Conservation (phyloP, 2,113 vertebrate genomes). For the Zeus faber region DNA sequence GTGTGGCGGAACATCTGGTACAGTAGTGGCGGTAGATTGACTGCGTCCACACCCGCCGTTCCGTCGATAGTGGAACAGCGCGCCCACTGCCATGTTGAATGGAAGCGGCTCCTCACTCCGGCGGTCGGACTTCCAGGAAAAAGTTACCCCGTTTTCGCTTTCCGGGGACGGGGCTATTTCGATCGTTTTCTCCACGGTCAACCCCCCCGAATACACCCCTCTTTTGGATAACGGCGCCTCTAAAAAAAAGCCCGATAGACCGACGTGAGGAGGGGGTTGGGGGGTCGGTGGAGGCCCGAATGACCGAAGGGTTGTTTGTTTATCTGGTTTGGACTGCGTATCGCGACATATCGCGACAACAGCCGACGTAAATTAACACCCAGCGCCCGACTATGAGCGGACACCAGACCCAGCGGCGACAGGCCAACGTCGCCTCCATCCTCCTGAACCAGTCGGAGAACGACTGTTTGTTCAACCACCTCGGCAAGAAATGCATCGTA, state of each 20-base stretch:
- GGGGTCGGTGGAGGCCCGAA: constrained; percentile 56
- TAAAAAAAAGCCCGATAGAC: too few species aligned
- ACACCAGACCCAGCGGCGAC: constrained; percentile 78
- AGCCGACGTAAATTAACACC: constrained; percentile 38
- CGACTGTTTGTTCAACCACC: constrained; percentile 83
- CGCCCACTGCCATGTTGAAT: constrained; percentile 87
- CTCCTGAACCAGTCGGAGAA: constrained; percentile 88
- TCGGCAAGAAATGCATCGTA: constrained; percentile 94
- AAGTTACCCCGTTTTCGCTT: constrained; percentile 56
- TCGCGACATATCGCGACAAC: constrained; percentile 40
- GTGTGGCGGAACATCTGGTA: too few species aligned
- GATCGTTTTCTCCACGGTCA: too few species aligned
- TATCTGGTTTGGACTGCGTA: too few species aligned
- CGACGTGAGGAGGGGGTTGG: neutral
- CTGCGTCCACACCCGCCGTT: neutral
- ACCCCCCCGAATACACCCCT: constrained; percentile 16
- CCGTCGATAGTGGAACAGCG: constrained; percentile 34
- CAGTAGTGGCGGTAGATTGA: too few species aligned
- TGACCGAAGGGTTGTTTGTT: constrained; percentile 67
- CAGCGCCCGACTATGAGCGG: constrained; percentile 78
- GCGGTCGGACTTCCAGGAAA: constrained; percentile 70
- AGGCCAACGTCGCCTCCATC: constrained; percentile 77
- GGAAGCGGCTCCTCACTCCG: constrained; percentile 58
- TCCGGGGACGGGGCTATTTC: neutral
- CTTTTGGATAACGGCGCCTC: constrained; percentile 1